These are phyloP conservation scores for Motacilla alba DNA, from an alignment of 2,113 vertebrate species.

Conservation along the genomic window DNA sequence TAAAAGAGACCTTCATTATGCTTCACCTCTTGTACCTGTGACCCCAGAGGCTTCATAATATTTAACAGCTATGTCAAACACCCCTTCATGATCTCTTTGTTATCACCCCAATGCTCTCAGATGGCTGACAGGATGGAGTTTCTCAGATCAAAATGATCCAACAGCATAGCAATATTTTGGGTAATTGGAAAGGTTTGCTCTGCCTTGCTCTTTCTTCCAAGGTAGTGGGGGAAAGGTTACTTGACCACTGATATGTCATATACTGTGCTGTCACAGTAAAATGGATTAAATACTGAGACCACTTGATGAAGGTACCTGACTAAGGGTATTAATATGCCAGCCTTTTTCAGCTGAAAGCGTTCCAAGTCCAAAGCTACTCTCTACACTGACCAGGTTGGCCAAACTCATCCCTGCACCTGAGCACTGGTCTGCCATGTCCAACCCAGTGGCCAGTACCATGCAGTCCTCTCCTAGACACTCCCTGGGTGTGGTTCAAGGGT, in stretches of 20 bases:
- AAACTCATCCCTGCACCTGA: background rate
- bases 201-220: background rate
- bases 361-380: background rate
- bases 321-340: background rate
- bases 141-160: background rate
- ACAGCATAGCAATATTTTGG: background rate
- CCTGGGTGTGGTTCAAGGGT: background rate
- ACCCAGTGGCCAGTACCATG: fast-evolving
- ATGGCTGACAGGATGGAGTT: background rate
- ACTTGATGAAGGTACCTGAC: background rate
- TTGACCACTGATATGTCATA: background rate
- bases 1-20: background rate
- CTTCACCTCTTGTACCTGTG: background rate
- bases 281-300: background rate
- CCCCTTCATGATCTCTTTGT: background rate
- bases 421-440: background rate
- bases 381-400: fast-evolving
- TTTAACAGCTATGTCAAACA: background rate
- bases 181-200: background rate
- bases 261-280: background rate
- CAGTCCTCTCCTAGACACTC: background rate
- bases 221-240: background rate
- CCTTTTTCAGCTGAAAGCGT: background rate
- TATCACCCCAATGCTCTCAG: background rate
- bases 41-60: background rate